Base-by-base conservation (phyloP, 2,113 vertebrate species). In the Pteropus alecto region DNA sequence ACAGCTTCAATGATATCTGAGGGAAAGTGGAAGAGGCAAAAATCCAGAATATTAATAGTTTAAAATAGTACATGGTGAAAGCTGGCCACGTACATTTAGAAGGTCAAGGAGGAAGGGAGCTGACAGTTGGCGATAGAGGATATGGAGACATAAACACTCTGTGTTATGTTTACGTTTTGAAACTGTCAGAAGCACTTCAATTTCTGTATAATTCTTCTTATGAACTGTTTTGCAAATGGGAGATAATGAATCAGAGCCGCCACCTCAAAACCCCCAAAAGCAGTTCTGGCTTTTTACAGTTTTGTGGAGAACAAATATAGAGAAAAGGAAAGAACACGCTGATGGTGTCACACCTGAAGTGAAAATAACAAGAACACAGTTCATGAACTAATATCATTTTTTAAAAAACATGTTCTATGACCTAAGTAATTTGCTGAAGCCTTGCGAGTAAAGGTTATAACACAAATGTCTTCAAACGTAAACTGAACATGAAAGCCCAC, bases 1-100 rank as follows among this genome's bases (percentile, higher is more conserved):
- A 98, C 87, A 13, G 95, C 82, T 83, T 98, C 98, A 90, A 99
- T 99, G 87, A 99, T 98, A 95, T 99, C 99, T 99, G 67, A 9
- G 5, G 70, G 46, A 7, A 68, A 48, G 35, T 0, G 33, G 28
- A 41, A 77, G 60, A 54, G 41, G 76, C 11, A n/a, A 15, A 85
- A 74, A 65, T 14, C 16, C 28, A 78, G 81, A 43, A 56, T 9
- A 28, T 56, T 16, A 35, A n/a, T 1, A 15, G 65, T 63, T 33
- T 67, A 65, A 28, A 78, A 58, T 33, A 65, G 7, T 0, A 6
- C 7, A 54, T 4, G 18, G 30, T 4, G 33, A 33, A 24, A 67
- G 30, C 61, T 8, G 0, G 86, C 26, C 35, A 56, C 2, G 7
- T 6, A 41, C 58, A 41, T n/a, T 61, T 8, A 87, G 60, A 71